phyloP scores from a whole-genome alignment of 2,797 vertebrate species.

The Cryptoblepharus egeriae region DNA sequence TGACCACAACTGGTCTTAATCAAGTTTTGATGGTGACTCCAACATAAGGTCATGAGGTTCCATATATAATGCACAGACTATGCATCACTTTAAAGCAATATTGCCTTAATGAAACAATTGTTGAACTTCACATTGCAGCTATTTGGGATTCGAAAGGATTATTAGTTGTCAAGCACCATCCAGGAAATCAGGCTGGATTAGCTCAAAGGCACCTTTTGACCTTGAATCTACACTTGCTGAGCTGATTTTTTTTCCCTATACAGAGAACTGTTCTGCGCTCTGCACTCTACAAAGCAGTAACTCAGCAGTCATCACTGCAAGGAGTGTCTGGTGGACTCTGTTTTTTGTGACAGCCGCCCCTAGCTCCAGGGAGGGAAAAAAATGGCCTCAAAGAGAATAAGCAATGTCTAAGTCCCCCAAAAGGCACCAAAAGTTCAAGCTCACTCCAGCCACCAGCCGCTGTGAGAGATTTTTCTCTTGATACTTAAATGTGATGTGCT shows the following conservation, averaged over 20 bases:
- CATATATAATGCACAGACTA: not conserved
- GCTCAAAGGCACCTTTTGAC: conserved; percentile 16
- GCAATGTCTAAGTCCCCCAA: conserved; percentile 33
- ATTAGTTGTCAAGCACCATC: not conserved
- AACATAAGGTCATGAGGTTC: not conserved
- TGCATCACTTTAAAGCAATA: not conserved
- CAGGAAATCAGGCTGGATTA: not conserved
- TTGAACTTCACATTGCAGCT: not conserved
- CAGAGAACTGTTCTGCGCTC: conserved; percentile 18
- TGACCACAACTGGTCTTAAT: not conserved
- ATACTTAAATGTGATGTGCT: conserved; percentile 70
- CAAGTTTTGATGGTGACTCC: not conserved
- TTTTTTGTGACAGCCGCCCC: conserved; percentile 62
- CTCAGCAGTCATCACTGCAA: conserved; percentile 37
- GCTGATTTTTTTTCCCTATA: not conserved
- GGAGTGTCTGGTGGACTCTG: conserved; percentile 25
- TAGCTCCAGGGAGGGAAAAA: conserved; percentile 48
- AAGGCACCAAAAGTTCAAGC: conserved; percentile 46
- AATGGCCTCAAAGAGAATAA: conserved; percentile 65
- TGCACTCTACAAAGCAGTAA: conserved; percentile 31
- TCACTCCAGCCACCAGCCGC: conserved; percentile 54
- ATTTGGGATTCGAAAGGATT: not conserved
- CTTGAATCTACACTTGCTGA: not conserved
- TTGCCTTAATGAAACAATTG: not conserved
- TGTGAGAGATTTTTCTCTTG: conserved; percentile 57